Base-by-base conservation (phyloP, 2,797 vertebrate species). In the Chelidonichthys spinosus region DNA sequence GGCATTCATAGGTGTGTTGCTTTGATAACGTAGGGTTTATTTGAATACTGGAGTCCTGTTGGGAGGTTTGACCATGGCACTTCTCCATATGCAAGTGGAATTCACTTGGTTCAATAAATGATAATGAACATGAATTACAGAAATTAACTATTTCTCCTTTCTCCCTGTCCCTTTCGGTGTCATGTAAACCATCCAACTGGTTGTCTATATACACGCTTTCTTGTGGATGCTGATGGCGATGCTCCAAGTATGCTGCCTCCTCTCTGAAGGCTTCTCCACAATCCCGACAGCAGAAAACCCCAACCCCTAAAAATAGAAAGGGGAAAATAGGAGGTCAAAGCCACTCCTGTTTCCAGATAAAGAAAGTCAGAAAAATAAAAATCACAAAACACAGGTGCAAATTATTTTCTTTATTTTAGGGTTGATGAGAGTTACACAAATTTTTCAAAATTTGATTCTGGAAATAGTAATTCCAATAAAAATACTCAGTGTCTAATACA, bases 231-330 rank as follows among this genome's bases (percentile, higher is more conserved):
- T 89, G 88, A 35, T 42, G 85, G 14, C 72, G 86, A 84, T 94
- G 94, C 69, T 93, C 90, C 78, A 81, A 79, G 87, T 85, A 92
- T 72, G 72, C 62, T 13, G 87, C 87, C 70, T 94, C 92, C 63
- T 94, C 92, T 62, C 58, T 85, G 83, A 93, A 94, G 76, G 79
- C 79, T 83, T 94, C 91, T 79, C 90, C 94, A 79, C 92, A 94
- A 87, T 94, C 90, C 68, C 74, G 89, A 90, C 89, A 91, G 87
- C 83, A 92, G 92, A 93, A 93, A 89, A 87, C 78, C 82, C 89
- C 90, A 83, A 87, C 88, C 80, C 92, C 95, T 95, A 92, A 72
- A 92, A 93, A 90, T 72, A 95, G 81, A 94, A 89, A 92, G 77
- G 81, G 84, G 82, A 93, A 92, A 92, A 93, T 75, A 78, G 87